These are phyloP conservation scores for Chaetophractus vellerosus DNA, from an alignment of 2,797 vertebrate species.

Conservation along the genomic window DNA sequence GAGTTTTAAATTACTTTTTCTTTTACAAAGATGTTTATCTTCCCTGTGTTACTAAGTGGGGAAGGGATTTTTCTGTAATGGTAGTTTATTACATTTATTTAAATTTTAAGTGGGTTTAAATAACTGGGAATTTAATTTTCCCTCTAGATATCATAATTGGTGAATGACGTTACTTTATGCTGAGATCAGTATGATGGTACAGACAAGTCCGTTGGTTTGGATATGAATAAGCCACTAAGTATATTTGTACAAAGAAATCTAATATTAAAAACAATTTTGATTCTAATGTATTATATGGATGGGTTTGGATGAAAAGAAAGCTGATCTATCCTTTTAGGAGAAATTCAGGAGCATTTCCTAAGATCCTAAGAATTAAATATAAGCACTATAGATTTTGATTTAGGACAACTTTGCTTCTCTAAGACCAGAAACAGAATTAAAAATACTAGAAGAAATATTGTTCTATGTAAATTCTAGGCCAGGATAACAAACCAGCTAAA, in stretches of 20 bases:
- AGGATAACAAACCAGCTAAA: background rate
- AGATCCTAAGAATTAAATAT: constrained; percentile 23
- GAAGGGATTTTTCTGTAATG: constrained; percentile 27
- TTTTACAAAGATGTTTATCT: constrained; percentile 38
- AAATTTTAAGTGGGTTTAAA: constrained; percentile 59
- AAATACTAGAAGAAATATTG: background rate
- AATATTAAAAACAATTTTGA: background rate
- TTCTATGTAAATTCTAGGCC: background rate
- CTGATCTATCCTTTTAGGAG: background rate
- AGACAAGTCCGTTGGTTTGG: background rate
- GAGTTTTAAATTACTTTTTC: constrained; percentile 5
- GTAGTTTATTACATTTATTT: constrained; percentile 41
- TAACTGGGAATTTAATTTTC: constrained; percentile 65
- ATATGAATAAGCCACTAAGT: background rate
- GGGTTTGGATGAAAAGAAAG: background rate
- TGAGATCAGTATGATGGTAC: background rate
- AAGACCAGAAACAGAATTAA: constrained; percentile 55
- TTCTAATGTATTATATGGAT: background rate
- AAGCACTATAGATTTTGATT: background rate
- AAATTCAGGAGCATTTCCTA: background rate
- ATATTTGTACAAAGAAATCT: background rate
- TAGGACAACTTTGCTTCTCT: background rate
- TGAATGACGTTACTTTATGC: background rate
- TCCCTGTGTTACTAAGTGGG: background rate
- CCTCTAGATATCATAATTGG: constrained; percentile 10